Evolutionary conservation across 2,113 vertebrate genomes (phyloP).

Genomic region (Bubalus kerabau): DNA sequence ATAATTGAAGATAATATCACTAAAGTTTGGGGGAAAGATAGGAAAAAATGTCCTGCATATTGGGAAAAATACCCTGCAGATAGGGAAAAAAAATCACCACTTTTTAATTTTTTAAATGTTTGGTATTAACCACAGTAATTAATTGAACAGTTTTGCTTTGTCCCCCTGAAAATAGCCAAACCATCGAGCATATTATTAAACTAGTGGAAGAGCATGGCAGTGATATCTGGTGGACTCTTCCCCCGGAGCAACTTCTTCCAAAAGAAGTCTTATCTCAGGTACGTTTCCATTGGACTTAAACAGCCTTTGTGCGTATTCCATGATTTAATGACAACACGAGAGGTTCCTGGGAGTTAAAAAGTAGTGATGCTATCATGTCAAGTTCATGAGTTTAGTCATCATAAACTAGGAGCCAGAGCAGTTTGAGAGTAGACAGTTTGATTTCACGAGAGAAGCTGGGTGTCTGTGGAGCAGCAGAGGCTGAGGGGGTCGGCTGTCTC

Average conservation of each 20-base stretch:
- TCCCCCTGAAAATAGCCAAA: slow-evolving; percentile 80
- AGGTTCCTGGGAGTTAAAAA: not conserved
- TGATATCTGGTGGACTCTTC: slow-evolving; percentile 96
- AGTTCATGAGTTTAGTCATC: not conserved
- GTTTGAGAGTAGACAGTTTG: not conserved
- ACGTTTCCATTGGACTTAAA: not conserved
- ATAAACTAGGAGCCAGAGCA: not conserved
- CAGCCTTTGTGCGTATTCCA: not conserved
- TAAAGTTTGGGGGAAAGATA: not conserved
- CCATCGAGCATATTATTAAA: slow-evolving; percentile 81
- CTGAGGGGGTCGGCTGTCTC: not conserved
- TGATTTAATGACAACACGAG: not conserved
- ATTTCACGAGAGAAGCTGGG: not conserved
- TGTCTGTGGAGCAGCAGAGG: not conserved
- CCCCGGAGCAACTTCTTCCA: slow-evolving; percentile 88
- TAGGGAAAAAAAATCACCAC: not conserved
- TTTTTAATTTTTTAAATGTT: not conserved
- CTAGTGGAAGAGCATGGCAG: slow-evolving; percentile 92
- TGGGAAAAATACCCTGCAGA: not conserved
- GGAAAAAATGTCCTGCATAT: not conserved
- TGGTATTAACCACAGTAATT: not conserved
- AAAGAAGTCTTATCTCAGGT: slow-evolving; percentile 89
- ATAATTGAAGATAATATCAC: not conserved
- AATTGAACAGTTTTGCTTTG: not conserved
- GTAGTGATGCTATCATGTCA: not conserved